Evolutionary conservation across 2,113 vertebrate genomes (phyloP), one percentile per base, ranked within the genome.

Genomic region (Hemiprocne comata): DNA sequence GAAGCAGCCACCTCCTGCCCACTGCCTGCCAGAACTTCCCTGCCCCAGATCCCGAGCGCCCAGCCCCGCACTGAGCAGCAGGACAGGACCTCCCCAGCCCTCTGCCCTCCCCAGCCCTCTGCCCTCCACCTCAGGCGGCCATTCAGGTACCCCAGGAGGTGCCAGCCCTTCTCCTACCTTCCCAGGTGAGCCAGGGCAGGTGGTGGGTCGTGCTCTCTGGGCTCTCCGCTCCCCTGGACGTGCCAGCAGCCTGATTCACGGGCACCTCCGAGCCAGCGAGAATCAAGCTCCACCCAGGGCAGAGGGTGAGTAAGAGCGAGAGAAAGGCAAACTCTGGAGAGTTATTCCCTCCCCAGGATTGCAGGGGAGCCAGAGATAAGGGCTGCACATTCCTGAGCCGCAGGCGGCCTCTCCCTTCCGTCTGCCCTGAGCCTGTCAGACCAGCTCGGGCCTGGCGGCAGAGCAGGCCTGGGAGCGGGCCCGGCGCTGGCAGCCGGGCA

Each of bases 231-330:
- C 74, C 83, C 85, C 93, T 61, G 65, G 75, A 94, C 85, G 93
- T 82, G 74, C 90, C 94, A 75, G 86, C 78, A 73, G 88, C 94
- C 92, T 92, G 96, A 95, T 95, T 95, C 96, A 95, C 85, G 21
- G 79, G 91, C 87, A 91, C 96, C 94, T 94, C 82, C 18, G 29
- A 92, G 92, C 85, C 81, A 73, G 80, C 25, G 17, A 58, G 48
- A 61, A 60, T 54, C 78, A 95, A 70, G 96, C 97, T 97, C 96
- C 97, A 94, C 96, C 97, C 96, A 92, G 92, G 93, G 89, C 81
- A 85, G 90, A 84, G 95, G 74, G 96, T 96, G 96, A 97, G 94
- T 97, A 96, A 97, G 74, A 96, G 93, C 8, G 79, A 93, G 94
- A 92, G 95, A 94, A 96, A 94, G 77, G 86, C 93, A 92, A 96